Base-by-base conservation (phyloP, 2,797 vertebrate species). In the Apodemus agrarius region DNA sequence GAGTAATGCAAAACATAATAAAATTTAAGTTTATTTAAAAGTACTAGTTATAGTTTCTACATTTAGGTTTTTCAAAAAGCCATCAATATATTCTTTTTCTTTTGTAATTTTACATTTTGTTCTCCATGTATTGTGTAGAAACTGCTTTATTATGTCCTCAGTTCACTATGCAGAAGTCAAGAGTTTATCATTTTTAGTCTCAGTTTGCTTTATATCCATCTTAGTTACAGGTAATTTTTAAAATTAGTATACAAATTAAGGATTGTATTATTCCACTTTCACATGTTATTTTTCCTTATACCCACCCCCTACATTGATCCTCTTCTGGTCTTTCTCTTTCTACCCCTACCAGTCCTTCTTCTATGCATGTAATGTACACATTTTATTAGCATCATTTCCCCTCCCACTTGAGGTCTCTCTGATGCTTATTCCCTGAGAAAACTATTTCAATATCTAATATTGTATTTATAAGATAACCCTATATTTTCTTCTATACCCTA, bases 41-140 rank as follows among this genome's bases (percentile, higher is more conserved):
- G 59, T 90, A 72, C 7, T 49, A 86, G 52, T 89, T 92, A 81
- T 49, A 65, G 1, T 83, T 90, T 92, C 52, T 90, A 26, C 31
- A 59, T 87, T 78, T 72, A 78, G 61, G 72, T 92, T 75, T 72
- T 95, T 81, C 19, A 43, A 49, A 96, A 95, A 31, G 0, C 6
- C 1, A 82, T 61, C 16, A 76, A 3, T 82, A 29, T 72, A 21
- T 49, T 54, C 26, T 22, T 10, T 63, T 83, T 63, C 19, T n/a
- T 69, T n/a, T 37, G 52, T 24, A 86, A 29, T 78, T 94, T 78
- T 3, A 12, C 74, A 29, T 74, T 92, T 87, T 43, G 67, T 4
- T 67, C 80, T 78, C 72, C 85, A 37, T 63, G 61, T 85, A n/a
- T 22, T n/a, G 7, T 46, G 9, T 13, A 85, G 10, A 63, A 82